Base-by-base conservation (phyloP, 2,113 vertebrate species). In the Nycticebus coucang region DNA sequence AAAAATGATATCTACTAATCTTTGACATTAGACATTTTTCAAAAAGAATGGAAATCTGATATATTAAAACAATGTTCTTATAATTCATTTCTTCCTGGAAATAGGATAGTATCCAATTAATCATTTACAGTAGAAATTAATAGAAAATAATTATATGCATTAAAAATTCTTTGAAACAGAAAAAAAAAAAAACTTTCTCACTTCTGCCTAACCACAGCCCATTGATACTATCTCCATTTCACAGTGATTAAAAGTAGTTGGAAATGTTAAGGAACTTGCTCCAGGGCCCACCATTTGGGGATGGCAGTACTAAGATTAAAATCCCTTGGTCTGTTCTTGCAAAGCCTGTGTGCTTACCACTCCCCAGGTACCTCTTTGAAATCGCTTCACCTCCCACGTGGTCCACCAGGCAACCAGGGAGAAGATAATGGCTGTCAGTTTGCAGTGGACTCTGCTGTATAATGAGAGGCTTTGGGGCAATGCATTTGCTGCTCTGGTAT, bases 101-200 rank as follows among this genome's bases (percentile, higher is more conserved):
- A 13, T 92, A n/a, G 26, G 57, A 91, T 91, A 13, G 30, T 77
- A 91, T n/a, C 59, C 13, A 95, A 50, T 92, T 81, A 92, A 90
- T 60, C 24, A 96, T 33, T 82, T 80, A 50, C 3, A 93, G n/a
- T 41, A 81, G 17, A 88, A 95, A 95, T 71, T 81, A 95, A 84
- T 69, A 37, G 21, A 95, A 80, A 88, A 93, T 21, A 60, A 35
- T 35, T 22, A 83, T 53, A 72, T 19, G 11, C 9, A 81, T 55
- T 92, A n/a, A 89, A 60, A 45, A 74, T 81, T 93, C 15, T 95
- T 75, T 96, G 13, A 84, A 92, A 64, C 60, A 93, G n/a, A 94
- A 95, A 93, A 87, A n/a, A n/a, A n/a, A n/a, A n/a, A n/a, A n/a
- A n/a, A n/a, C n/a, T n/a, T 33, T 33, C 60, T 94, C 74, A 37